Evolutionary conservation across 2,797 vertebrate genomes (phyloP).

Genomic region (Chlorospingus semifuscus): DNA sequence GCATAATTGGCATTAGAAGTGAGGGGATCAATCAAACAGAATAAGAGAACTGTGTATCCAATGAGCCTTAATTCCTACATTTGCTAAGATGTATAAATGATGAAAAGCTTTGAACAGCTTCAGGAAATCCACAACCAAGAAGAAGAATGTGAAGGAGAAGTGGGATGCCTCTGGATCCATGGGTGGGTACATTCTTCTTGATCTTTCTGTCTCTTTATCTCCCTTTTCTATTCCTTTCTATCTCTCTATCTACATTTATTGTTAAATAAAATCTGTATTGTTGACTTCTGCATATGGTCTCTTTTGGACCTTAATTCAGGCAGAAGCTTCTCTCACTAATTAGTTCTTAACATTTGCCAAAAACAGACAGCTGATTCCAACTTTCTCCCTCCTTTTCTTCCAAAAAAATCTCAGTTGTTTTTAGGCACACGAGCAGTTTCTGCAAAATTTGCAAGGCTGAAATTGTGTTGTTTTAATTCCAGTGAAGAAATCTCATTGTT

Average conservation of each 20-base stretch:
- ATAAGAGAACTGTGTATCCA: not conserved
- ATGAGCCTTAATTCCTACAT: not conserved
- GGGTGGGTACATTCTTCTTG: not conserved
- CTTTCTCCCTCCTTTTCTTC: not conserved
- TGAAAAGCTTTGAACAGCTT: not conserved
- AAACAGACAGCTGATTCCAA: not conserved
- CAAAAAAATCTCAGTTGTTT: not conserved
- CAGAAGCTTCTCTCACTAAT: not conserved
- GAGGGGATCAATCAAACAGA: not conserved
- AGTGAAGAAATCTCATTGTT: not conserved
- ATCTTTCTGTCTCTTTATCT: not conserved
- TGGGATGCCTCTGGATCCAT: not conserved
- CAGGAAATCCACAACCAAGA: not conserved
- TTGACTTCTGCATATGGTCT: not conserved
- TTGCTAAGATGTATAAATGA: not conserved
- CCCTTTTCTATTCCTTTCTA: not conserved
- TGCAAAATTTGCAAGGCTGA: not conserved
- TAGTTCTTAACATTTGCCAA: not conserved
- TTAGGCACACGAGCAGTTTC: not conserved
- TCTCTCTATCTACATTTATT: not conserved
- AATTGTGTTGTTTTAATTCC: not conserved
- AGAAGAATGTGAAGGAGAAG: not conserved
- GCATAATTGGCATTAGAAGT: not conserved
- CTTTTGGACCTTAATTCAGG: not conserved
- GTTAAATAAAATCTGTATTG: not conserved